phyloP scores from a whole-genome alignment of 2,113 vertebrate species.

The Nycticryphes semicollaris region DNA sequence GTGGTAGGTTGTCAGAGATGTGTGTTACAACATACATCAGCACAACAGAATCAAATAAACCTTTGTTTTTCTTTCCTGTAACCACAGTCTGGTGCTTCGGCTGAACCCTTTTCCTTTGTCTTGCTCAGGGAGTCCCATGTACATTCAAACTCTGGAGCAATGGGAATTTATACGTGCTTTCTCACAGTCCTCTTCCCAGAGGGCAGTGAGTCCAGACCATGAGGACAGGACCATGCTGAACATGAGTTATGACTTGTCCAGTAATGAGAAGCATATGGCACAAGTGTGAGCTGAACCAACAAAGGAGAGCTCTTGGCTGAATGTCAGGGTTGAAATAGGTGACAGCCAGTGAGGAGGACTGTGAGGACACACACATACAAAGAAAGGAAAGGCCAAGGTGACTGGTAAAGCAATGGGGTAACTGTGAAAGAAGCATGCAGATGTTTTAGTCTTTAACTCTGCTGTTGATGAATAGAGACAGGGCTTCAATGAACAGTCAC shows the following conservation, averaged over 20 bases:
- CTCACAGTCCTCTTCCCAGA: neutral
- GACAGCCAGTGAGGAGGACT: neutral
- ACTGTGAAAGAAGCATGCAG: neutral
- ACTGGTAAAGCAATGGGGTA: neutral
- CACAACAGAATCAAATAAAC: neutral
- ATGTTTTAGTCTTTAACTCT: neutral
- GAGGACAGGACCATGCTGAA: neutral
- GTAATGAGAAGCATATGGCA: neutral
- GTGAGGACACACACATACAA: neutral
- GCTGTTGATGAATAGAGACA: neutral
- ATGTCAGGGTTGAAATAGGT: neutral
- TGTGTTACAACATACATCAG: neutral
- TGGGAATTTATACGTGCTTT: neutral
- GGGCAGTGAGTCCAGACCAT: neutral
- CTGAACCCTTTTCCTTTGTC: neutral
- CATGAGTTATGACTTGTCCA: accelerated
- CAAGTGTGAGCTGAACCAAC: neutral
- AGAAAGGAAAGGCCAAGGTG: neutral
- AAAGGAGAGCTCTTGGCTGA: neutral
- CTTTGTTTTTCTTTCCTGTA: neutral
- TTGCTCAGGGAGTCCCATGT: neutral
- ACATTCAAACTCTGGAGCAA: neutral
- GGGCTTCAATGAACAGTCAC: neutral
- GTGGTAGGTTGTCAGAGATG: neutral
- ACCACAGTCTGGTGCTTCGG: neutral